Conservation (phyloP, 2,113 vertebrate genomes). For the Corydoras sp. region DNA sequence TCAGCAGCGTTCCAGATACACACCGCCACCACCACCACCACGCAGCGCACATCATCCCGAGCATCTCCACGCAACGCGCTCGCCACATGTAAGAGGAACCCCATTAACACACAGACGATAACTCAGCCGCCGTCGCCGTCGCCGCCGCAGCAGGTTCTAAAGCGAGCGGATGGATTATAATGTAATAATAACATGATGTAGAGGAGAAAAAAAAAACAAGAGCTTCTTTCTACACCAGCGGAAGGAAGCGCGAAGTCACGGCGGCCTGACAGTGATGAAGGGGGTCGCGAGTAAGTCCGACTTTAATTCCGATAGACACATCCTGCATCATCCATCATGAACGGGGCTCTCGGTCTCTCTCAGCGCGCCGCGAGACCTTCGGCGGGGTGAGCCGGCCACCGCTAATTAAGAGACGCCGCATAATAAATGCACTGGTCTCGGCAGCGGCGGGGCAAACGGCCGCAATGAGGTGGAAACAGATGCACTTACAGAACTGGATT, state of each 20-base stretch:
- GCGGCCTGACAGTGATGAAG: constrained; percentile 25
- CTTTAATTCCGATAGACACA: constrained; percentile 52
- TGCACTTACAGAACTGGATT: not conserved
- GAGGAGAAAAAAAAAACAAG: too few relatives aligned
- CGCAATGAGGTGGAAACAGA: constrained; percentile 10
- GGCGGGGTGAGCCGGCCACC: constrained; percentile 13
- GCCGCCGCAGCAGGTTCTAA: too few relatives aligned
- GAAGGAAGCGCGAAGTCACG: not conserved
- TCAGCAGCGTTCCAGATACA: too few relatives aligned
- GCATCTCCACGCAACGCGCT: too few relatives aligned
- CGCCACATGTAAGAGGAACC: too few relatives aligned
- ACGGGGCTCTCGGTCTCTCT: constrained; percentile 18
- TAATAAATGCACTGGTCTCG: constrained; percentile 34
- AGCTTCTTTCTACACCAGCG: not conserved
- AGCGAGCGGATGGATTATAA: too few relatives aligned
- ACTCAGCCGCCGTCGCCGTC: too few relatives aligned
- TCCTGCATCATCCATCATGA: constrained; percentile 50
- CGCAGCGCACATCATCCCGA: too few relatives aligned
- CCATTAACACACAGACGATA: too few relatives aligned
- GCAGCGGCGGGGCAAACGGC: constrained; percentile 19
- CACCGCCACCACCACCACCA: too few relatives aligned
- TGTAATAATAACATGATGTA: too few relatives aligned
- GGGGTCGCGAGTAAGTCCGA: constrained; percentile 25
- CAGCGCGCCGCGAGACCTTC: constrained; percentile 4
- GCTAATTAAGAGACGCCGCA: constrained; percentile 36